Base-by-base conservation (phyloP, 2,113 vertebrate species). In the Alces alces region DNA sequence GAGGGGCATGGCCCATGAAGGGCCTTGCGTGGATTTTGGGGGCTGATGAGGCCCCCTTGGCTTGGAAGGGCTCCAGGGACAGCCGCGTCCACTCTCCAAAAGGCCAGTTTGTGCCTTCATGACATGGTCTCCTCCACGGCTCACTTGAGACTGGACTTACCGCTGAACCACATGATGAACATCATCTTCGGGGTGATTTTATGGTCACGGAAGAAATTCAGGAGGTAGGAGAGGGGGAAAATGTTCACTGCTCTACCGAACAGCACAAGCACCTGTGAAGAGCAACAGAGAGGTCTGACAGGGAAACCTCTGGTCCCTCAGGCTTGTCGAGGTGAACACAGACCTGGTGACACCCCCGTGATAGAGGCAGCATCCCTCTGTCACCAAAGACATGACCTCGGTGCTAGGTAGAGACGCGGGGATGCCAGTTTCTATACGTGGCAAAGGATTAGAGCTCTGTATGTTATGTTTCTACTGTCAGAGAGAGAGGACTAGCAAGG, bases 91-190 rank as follows among this genome's bases (percentile, higher is more conserved):
- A n/a, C n/a, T 54, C 52, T 17, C 90, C 13, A 6, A 39, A 7
- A 2, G 0, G 2, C 7, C 43, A 3, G 11, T 6, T 33, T 5
- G 23, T 5, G 6, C 15, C n/a, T 61, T 66, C 76, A 11, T 13
- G 16, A 33, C n/a, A 52, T 3, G 1, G 0, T 30, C 15, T 78
- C 89, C 15, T 89, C 28, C 0, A 0, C 0, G 1, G 36, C 19
- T 43, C 50, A 12, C 50, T 19, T 47, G 23, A 76, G 54, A 28
- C 73, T 54, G n/a, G 52, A 98, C 99, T 99, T 98, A 99, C 99
- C 99, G 50, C 99, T 99, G 95, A 99, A 99, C 99, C 99, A 99
- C 99, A 99, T 99, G 98, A 99, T 99, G 98, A 99, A 99, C 99
- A 99, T 99, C 99, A 99, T 99, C 98, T 99, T 99, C 1, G 99